A percentile compares a stretch with the other conserved stretches of the same genome.
phyloP scores from a whole-genome alignment of 2,888 invertebrate genomes.

The Tortricodes alternella region DNA sequence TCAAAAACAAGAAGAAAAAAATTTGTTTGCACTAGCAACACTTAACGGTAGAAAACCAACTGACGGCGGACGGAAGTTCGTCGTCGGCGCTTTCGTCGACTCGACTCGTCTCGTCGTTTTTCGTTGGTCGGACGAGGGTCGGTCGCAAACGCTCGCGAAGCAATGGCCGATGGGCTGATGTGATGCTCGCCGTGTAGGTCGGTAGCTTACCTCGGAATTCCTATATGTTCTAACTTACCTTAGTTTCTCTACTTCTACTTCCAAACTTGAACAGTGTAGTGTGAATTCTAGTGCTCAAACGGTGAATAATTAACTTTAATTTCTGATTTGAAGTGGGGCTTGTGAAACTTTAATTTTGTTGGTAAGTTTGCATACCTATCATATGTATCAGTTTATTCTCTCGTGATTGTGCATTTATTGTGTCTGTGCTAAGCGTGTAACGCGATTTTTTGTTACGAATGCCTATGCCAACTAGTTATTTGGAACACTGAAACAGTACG shows the following conservation, averaged over 20 bases:
- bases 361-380: constrained; percentile 58
- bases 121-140: constrained; percentile 11
- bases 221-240: constrained; percentile 1
- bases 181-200: constrained; percentile 15
- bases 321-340: constrained; percentile 8
- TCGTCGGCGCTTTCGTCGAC: no score
- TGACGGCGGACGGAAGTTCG: constrained; percentile 30
- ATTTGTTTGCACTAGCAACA: not conserved
- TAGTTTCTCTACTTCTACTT: constrained; percentile 7
- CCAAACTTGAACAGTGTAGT: constrained; percentile 16
- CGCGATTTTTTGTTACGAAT: constrained; percentile 12
- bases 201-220: constrained; percentile 3
- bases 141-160: constrained; percentile 17
- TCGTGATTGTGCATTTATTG: constrained; percentile 33
- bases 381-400: constrained; percentile 25
- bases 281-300: constrained; percentile 16
- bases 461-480: constrained; percentile 33
- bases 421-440: constrained; percentile 17
- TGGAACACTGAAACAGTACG: not conserved
- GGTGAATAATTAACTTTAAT: constrained; percentile 16
- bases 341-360: constrained; percentile 49
- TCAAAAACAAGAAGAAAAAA: not conserved
- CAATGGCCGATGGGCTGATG: constrained; percentile 28
- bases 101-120: constrained; percentile 14
- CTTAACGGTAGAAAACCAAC: constrained; percentile 2